Conservation (phyloP, 2,888 invertebrate species). For the Oscheius sp. region DNA sequence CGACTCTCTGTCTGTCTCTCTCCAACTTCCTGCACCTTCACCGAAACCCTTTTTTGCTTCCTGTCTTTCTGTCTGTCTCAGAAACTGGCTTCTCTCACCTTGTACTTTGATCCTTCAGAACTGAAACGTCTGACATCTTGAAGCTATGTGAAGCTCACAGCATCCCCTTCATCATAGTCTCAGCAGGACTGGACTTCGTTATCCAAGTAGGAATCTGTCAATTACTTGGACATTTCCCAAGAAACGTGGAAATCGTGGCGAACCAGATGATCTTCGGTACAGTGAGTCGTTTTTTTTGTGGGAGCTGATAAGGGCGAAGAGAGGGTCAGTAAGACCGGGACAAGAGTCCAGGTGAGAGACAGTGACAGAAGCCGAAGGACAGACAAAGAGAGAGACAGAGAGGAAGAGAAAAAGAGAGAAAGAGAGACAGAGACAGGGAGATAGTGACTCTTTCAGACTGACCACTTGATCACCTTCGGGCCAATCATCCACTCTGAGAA, state of each 20-base stretch:
- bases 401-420: too few species aligned
- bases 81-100: neutral
- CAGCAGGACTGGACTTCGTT: conserved; percentile 1
- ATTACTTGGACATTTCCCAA: neutral
- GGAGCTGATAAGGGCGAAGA: too few species aligned
- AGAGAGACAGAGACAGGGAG: too few species aligned
- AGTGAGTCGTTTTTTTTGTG: neutral
- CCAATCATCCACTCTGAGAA: conserved; percentile 7
- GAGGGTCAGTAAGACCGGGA: too few species aligned
- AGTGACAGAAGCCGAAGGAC: too few species aligned
- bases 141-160: neutral
- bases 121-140: neutral
- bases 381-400: too few species aligned
- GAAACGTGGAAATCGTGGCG: neutral
- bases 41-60: neutral
- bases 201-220: neutral
- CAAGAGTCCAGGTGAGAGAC: too few species aligned
- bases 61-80: neutral
- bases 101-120: neutral
- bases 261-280: neutral
- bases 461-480: neutral
- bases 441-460: neutral
- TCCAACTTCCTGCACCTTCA: neutral
- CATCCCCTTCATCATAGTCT: conserved; percentile 5
- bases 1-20: neutral